These are phyloP conservation scores for Tragulus kanchil DNA, from an alignment of 2,113 vertebrate species.

Conservation along the genomic window DNA sequence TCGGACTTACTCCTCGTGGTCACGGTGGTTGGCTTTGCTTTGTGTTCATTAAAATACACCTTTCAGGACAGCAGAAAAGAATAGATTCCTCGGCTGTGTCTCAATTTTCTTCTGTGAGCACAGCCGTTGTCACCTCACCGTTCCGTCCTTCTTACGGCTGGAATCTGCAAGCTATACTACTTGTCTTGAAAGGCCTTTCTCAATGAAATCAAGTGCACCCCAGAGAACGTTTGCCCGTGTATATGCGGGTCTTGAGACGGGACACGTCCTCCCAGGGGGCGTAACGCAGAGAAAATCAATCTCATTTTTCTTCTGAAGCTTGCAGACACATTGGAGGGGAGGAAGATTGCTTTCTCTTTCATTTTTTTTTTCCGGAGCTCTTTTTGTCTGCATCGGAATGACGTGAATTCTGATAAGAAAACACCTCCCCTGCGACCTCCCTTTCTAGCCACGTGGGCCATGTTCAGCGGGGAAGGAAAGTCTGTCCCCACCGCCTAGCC, in stretches of 20 bases:
- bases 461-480: rapidly evolving
- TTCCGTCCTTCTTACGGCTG: too few relatives aligned
- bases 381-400: too few relatives aligned
- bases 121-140: rapidly evolving
- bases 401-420: neutral
- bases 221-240: too few relatives aligned
- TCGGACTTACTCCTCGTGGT: rapidly evolving
- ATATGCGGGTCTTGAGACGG: neutral
- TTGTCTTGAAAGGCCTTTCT: neutral
- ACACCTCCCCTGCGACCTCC: too few relatives aligned
- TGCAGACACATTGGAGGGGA: neutral
- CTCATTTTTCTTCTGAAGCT: too few relatives aligned
- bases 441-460: too few relatives aligned
- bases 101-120: neutral
- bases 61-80: neutral
- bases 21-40: rapidly evolving
- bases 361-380: too few relatives aligned
- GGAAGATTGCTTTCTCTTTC: rapidly evolving
- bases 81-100: neutral
- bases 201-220: rapidly evolving
- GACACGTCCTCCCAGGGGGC: neutral
- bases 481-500: neutral
- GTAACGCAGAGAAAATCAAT: neutral
- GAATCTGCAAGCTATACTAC: neutral
- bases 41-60: neutral